Evolutionary conservation across 2,113 vertebrate genomes (phyloP).

Genomic region (Oceanodroma tethys): DNA sequence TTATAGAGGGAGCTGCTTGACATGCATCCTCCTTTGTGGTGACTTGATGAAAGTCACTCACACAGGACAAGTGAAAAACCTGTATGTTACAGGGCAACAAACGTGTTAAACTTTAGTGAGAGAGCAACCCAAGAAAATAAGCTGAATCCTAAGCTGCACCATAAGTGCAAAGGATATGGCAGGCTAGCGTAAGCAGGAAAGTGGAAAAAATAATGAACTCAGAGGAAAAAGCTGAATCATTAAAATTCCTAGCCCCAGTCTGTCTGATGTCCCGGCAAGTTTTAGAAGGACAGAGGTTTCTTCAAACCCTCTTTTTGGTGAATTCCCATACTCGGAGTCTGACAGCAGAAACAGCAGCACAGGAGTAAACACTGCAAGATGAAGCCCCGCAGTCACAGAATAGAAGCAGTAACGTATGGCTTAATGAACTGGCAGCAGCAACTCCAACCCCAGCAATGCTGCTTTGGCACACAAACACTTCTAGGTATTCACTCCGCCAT

Average conservation of each 20-base stretch:
- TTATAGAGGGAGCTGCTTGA: background rate
- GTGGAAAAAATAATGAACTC: background rate
- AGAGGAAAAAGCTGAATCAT: fast-evolving
- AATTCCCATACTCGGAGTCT: background rate
- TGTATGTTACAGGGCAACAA: background rate
- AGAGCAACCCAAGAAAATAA: background rate
- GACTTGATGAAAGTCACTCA: background rate
- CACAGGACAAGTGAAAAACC: background rate
- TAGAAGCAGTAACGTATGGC: background rate
- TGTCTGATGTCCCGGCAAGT: background rate
- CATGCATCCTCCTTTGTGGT: background rate
- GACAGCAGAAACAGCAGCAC: background rate
- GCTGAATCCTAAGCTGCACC: background rate
- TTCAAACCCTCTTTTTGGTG: background rate
- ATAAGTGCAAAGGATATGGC: background rate
- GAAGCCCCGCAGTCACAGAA: background rate
- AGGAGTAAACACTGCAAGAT: background rate
- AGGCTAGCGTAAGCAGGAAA: background rate
- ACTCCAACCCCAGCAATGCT: background rate
- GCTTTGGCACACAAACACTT: background rate
- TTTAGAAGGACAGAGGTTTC: background rate
- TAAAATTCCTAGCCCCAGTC: background rate
- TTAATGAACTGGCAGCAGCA: background rate
- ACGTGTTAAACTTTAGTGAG: background rate
- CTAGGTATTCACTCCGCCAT: fast-evolving